Evolutionary conservation across 2,797 vertebrate genomes (phyloP).

Genomic region (Halcyon leucocephala): DNA sequence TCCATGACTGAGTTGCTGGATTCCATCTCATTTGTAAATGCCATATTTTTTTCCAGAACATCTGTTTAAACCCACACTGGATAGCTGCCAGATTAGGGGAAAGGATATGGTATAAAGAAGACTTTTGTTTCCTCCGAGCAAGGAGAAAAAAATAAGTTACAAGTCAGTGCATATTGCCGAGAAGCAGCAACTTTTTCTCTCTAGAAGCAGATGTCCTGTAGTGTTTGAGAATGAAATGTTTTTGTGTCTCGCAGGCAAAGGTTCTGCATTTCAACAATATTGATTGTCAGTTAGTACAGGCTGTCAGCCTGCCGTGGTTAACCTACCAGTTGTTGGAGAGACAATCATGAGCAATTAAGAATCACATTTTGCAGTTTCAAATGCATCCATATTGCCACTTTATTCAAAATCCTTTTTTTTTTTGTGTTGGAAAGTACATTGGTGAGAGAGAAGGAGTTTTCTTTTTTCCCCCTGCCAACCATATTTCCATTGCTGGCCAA

Average conservation of each 20-base stretch:
- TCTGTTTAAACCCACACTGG: slow-evolving; percentile 72
- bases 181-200: slow-evolving; percentile 65
- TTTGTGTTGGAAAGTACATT: slow-evolving; percentile 35
- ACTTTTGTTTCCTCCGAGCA: slow-evolving; percentile 68
- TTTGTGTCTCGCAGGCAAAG: slow-evolving; percentile 71
- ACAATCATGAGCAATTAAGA: slow-evolving; percentile 72
- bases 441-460: slow-evolving; percentile 46
- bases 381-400: slow-evolving; percentile 71
- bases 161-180: slow-evolving; percentile 55
- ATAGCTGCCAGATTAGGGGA: slow-evolving; percentile 68
- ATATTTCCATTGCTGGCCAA: slow-evolving; percentile 62
- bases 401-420: slow-evolving; percentile 51
- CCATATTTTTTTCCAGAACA: slow-evolving; percentile 72
- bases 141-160: slow-evolving; percentile 64
- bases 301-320: slow-evolving; percentile 69
- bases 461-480: slow-evolving; percentile 33
- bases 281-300: slow-evolving; percentile 71
- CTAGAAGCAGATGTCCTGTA: slow-evolving; percentile 72
- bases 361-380: slow-evolving; percentile 66
- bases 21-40: slow-evolving; percentile 68
- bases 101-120: slow-evolving; percentile 70
- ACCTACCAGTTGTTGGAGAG: slow-evolving; percentile 72
- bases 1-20: slow-evolving; percentile 67
- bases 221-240: slow-evolving; percentile 71
- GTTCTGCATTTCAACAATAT: slow-evolving; percentile 66